phyloP scores from a whole-genome alignment of 2,113 vertebrate species.

The Thinocorus orbignyianus region DNA sequence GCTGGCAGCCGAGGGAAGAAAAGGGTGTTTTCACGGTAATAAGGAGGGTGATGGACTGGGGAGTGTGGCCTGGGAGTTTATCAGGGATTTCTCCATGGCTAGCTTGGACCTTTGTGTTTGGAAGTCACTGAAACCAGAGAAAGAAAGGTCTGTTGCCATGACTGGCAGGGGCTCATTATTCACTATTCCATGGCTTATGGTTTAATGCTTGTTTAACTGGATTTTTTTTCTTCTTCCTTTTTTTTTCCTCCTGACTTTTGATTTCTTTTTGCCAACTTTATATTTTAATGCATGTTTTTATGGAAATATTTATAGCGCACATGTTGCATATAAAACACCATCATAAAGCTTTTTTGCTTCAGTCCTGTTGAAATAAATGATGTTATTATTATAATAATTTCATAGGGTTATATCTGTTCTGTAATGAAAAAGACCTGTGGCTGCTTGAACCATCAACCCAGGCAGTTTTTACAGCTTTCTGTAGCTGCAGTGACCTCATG shows the following conservation, averaged over 20 bases:
- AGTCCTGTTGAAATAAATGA: slow-evolving; percentile 70
- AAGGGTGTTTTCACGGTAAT: background rate
- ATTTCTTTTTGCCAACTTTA: slow-evolving; percentile 72
- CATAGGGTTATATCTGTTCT: slow-evolving; percentile 67
- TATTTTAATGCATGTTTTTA: slow-evolving; percentile 75
- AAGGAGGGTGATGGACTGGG: background rate
- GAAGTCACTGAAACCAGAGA: slow-evolving; percentile 19
- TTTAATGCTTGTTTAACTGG: slow-evolving; percentile 37
- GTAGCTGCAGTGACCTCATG: slow-evolving; percentile 39
- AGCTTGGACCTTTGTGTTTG: background rate
- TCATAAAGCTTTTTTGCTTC: slow-evolving; percentile 69
- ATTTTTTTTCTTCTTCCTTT: background rate
- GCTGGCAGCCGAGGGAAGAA: accelerated
- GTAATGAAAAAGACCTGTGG: slow-evolving; percentile 73
- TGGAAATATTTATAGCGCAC: slow-evolving; percentile 78
- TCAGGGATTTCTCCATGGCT: background rate
- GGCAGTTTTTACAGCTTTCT: slow-evolving; percentile 38
- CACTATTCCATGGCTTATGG: slow-evolving; percentile 1
- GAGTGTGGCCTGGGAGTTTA: background rate
- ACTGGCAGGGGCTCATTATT: slow-evolving; percentile 48
- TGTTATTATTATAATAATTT: slow-evolving; percentile 70
- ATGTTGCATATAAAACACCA: slow-evolving; percentile 72
- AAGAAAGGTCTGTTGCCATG: slow-evolving; percentile 18
- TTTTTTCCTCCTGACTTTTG: slow-evolving; percentile 40
- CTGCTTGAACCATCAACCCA: slow-evolving; percentile 37